Conservation (phyloP, 2,113 vertebrate genomes). For the Gopherus evgoodei region DNA sequence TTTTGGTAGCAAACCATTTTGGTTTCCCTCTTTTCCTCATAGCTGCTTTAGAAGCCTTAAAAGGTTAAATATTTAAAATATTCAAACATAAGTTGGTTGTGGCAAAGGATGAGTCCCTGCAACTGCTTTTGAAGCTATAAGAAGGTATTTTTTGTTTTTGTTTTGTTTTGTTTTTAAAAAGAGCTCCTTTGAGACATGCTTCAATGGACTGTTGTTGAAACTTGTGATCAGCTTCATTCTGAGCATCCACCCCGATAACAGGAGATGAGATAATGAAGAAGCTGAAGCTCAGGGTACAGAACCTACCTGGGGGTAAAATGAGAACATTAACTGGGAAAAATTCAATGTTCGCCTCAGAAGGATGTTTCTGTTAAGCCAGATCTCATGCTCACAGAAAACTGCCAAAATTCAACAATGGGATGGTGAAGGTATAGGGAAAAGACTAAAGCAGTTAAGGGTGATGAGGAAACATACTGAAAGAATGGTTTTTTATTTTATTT, state of each 20-base stretch:
- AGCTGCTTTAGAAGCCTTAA: accelerated
- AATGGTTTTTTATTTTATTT: background rate
- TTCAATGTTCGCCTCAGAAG: accelerated
- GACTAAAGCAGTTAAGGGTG: background rate
- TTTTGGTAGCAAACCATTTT: background rate
- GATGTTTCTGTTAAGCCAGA: background rate
- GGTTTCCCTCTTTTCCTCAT: background rate
- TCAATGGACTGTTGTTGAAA: background rate
- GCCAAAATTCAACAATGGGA: background rate
- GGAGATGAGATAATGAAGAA: background rate
- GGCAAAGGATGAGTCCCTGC: background rate
- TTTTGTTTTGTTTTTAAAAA: background rate
- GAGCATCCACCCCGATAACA: background rate
- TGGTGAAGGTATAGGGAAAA: background rate
- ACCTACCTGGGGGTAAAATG: background rate
- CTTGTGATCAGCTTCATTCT: background rate
- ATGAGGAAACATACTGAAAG: background rate
- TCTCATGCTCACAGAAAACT: background rate
- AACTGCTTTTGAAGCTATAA: background rate
- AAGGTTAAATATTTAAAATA: background rate
- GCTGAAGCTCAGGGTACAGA: background rate
- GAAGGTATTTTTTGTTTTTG: background rate
- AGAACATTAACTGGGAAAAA: background rate
- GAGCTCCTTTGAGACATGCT: background rate
- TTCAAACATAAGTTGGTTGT: background rate